A percentile compares a stretch with the other conserved stretches of the same genome.
phyloP scores from a whole-genome alignment of 2,113 vertebrate species.

The Lasiurus borealis region DNA sequence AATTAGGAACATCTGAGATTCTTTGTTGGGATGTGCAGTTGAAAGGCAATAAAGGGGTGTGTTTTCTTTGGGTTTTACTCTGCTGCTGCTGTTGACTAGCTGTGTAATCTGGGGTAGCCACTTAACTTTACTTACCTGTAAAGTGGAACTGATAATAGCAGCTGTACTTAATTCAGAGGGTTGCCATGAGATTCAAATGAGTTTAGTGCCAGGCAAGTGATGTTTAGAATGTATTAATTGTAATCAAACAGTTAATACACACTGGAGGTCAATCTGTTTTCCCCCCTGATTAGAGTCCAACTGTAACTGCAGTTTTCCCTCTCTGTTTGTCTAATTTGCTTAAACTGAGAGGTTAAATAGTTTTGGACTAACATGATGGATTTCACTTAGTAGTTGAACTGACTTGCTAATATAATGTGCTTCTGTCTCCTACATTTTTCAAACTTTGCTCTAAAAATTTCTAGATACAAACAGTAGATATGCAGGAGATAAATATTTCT shows the following conservation, averaged over 20 bases:
- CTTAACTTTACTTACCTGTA: background rate
- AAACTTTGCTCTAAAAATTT: slow-evolving; percentile 17
- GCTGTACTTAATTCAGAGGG: background rate
- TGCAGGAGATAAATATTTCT: background rate
- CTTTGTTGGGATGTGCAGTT: background rate
- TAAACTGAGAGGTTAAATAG: background rate
- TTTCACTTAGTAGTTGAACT: background rate
- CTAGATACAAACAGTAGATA: background rate
- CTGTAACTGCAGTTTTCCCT: background rate
- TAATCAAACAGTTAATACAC: background rate
- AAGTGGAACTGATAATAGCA: background rate
- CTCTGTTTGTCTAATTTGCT: slow-evolving; percentile 4
- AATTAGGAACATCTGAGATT: background rate
- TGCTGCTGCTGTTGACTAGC: background rate
- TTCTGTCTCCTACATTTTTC: background rate
- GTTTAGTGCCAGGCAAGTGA: background rate
- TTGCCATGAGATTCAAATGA: slow-evolving; percentile 2
- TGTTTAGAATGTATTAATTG: background rate
- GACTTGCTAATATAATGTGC: background rate
- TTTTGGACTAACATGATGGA: background rate
- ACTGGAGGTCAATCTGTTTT: background rate
- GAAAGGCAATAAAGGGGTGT: background rate
- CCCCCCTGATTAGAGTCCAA: background rate
- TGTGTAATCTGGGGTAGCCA: background rate
- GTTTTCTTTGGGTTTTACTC: background rate